phyloP scores from a whole-genome alignment of 1,140 invertebrate species.

The Mamestra configurata region DNA sequence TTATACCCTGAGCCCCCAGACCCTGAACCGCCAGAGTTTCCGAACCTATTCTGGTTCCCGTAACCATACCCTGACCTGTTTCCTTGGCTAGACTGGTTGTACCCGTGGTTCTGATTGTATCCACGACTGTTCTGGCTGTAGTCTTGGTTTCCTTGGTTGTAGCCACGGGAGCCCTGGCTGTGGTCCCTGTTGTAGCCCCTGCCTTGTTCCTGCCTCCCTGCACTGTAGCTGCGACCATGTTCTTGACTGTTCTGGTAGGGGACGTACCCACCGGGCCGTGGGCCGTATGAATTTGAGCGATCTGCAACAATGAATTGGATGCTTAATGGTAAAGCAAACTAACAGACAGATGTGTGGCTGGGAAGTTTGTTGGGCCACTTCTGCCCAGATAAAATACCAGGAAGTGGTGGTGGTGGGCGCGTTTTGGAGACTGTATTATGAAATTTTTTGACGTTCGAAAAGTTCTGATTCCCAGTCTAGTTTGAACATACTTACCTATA shows the following conservation, averaged over 20 bases:
- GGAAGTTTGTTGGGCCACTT: no score
- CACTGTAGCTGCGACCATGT: conserved; percentile 36
- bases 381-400: no score
- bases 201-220: conserved; percentile 14
- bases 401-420: no score
- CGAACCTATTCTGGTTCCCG: conserved; percentile 26
- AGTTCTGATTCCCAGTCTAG: no score
- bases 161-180: conserved; percentile 45
- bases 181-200: conserved; percentile 41
- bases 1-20: neutral
- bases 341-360: no score
- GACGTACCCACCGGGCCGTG: conserved; percentile 74
- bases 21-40: neutral
- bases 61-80: conserved; percentile 21
- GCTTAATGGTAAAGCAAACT: no score
- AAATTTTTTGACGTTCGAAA: no score
- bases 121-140: conserved; percentile 54
- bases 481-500: no score
- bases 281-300: conserved; percentile 75
- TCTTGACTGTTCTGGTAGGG: conserved; percentile 56
- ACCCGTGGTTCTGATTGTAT: conserved; percentile 52
- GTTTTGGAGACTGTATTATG: no score
- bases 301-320: conserved; percentile 68
- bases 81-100: conserved; percentile 47
- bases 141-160: conserved; percentile 37